Base-by-base conservation (phyloP, 2,888 invertebrate species). In the Leptopterna dolabrata region DNA sequence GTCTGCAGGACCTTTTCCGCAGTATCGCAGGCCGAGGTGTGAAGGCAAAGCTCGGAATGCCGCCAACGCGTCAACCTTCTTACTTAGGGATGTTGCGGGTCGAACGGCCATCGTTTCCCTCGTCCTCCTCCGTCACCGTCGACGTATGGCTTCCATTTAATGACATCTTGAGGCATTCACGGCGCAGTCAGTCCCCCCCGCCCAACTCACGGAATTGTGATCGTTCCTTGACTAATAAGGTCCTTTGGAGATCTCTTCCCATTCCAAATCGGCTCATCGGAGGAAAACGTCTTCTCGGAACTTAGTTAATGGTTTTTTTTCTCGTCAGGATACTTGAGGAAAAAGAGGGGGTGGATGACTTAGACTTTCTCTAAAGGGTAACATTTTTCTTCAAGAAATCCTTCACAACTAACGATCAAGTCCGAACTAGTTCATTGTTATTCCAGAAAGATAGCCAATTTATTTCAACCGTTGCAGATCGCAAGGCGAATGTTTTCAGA, bases 161-260 rank as follows among this genome's bases (percentile, higher is more conserved):
- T 81, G 81, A 81, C 81, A 29, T 81, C 81, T 29, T 29, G 7
- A 81, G 51, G 81, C 47, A 81, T 81, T 81, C 78, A 78, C 78
- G 36, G 36, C 45, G n/a, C n/a, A 16, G 45, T 11, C 81, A 24
- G 36, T 4, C 16, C 43, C 43, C n/a, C n/a, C 9, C 16, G 13
- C 27, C 55, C 55, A 36, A 63, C 55, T 82, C 82, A 63, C 82
- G 70, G 82, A 82, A 82, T 82, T 70, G 82, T 82, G 82, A 82
- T 70, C 82, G 82, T 82, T 82, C 82, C 82, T 63, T 70, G 70
- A 82, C 82, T 70, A 82, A 82, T 82, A 82, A 82, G 82, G 82
- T 11, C 70, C 82, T 82, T 82, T 82, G 41, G 30, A 24, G 16
- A 30, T 30, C 82, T 82, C 76, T 76, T 76, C 76, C 76, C 76